phyloP scores from a whole-genome alignment of 2,888 invertebrate species.

The Noctua fimbriata region DNA sequence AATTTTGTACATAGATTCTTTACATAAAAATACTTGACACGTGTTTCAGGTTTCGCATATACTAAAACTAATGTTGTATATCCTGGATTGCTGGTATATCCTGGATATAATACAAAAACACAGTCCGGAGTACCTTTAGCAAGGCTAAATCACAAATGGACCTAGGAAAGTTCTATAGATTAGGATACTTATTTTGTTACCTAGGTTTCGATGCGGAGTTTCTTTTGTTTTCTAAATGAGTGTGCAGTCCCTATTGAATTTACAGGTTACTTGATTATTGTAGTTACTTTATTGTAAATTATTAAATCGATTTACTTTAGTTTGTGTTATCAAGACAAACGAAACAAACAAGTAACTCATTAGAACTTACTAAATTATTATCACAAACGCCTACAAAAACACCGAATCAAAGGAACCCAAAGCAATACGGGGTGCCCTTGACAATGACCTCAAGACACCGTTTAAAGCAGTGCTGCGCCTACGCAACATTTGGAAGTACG shows the following conservation, averaged over 20 bases:
- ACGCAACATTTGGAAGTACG: constrained; percentile 29
- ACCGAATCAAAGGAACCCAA: background rate
- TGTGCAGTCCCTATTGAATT: background rate
- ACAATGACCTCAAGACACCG: constrained; percentile 49
- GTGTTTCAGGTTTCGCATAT: too few species aligned
- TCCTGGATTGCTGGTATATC: background rate
- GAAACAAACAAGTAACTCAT: background rate
- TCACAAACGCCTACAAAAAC: background rate
- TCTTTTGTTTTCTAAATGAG: background rate
- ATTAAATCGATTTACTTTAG: background rate
- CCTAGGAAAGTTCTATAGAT: background rate
- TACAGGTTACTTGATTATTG: background rate
- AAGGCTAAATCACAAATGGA: background rate
- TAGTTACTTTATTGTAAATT: background rate
- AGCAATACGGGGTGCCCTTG: constrained; percentile 28
- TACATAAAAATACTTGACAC: too few species aligned
- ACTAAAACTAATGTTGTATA: too few species aligned
- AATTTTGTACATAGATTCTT: too few species aligned
- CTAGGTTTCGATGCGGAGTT: background rate
- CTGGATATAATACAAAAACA: background rate
- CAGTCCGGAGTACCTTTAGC: background rate
- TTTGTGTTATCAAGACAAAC: background rate
- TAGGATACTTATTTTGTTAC: too few species aligned
- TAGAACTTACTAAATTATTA: background rate
- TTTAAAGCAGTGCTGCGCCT: constrained; percentile 28